These are phyloP conservation scores for Lichenostomus cassidix DNA, from an alignment of 2,113 vertebrate species.

Conservation along the genomic window DNA sequence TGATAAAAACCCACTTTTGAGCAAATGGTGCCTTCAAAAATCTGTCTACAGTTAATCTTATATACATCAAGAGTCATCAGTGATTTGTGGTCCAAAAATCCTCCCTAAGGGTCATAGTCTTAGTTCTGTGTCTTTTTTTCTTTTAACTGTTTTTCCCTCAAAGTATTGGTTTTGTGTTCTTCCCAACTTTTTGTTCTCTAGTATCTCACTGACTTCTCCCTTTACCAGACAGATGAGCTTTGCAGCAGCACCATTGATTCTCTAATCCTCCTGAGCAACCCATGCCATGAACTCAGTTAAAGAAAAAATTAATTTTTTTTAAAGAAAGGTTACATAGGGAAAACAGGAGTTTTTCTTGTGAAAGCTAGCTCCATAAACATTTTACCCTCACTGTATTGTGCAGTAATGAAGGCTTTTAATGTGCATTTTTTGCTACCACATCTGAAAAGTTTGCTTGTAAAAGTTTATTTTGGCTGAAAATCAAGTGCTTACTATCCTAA, in stretches of 20 bases:
- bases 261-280: background rate
- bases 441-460: background rate
- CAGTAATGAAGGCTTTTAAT: background rate
- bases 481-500: background rate
- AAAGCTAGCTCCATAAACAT: background rate
- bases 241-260: background rate
- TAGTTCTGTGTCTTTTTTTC: background rate
- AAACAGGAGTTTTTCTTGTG: background rate
- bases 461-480: background rate
- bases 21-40: background rate
- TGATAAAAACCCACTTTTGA: background rate
- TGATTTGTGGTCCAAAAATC: background rate
- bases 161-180: background rate
- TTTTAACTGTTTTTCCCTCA: background rate
- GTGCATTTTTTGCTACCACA: background rate
- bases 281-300: background rate
- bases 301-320: background rate
- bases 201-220: background rate
- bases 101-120: background rate
- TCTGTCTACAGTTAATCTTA: background rate
- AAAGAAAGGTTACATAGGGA: background rate
- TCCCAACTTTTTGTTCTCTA: background rate
- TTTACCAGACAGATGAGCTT: background rate
- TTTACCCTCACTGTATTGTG: background rate
- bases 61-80: fast-evolving